A percentile compares a stretch with the other conserved stretches of the same genome.
These are phyloP conservation scores for Macrosoma leucophasiata DNA, from an alignment of 2,888 invertebrate genomes.

Conservation along the genomic window DNA sequence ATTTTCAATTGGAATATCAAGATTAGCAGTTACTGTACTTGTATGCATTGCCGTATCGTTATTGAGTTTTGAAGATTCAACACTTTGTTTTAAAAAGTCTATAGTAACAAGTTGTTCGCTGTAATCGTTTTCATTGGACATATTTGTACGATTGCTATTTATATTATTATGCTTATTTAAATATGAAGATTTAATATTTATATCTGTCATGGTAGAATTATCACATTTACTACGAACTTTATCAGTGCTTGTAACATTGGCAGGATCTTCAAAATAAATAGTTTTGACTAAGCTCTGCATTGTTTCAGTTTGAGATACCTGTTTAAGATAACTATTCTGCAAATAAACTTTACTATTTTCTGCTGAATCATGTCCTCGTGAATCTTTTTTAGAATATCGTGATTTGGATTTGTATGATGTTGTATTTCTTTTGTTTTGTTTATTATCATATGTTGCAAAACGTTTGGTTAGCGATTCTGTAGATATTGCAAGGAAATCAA, in stretches of 20 bases:
- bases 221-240: slow-evolving; percentile 25
- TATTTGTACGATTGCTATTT: slow-evolving; percentile 5
- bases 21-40: slow-evolving; percentile 10
- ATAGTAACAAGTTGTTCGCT: slow-evolving; percentile 26
- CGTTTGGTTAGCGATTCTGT: slow-evolving; percentile 40
- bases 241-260: slow-evolving; percentile 28
- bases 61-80: slow-evolving; percentile 18
- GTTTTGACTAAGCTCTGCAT: slow-evolving; percentile 41
- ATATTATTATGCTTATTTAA: background rate
- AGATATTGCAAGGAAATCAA: slow-evolving; percentile 43
- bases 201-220: slow-evolving; percentile 36
- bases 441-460: slow-evolving; percentile 30
- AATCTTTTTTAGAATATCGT: no score
- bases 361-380: no score
- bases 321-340: no score
- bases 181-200: slow-evolving; percentile 4
- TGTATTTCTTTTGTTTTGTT: slow-evolving; percentile 2
- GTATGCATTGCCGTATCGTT: slow-evolving; percentile 13
- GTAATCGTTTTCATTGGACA: slow-evolving; percentile 19
- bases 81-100: slow-evolving; percentile 26
- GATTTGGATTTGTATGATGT: background rate
- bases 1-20: no score
- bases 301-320: slow-evolving; percentile 12
- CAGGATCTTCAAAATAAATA: slow-evolving; percentile 35
- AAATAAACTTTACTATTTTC: no score